Evolutionary conservation across 2,797 vertebrate species (phyloP), one percentile per base, ranked within the genome.

Genomic region (Nothura maculosa): DNA sequence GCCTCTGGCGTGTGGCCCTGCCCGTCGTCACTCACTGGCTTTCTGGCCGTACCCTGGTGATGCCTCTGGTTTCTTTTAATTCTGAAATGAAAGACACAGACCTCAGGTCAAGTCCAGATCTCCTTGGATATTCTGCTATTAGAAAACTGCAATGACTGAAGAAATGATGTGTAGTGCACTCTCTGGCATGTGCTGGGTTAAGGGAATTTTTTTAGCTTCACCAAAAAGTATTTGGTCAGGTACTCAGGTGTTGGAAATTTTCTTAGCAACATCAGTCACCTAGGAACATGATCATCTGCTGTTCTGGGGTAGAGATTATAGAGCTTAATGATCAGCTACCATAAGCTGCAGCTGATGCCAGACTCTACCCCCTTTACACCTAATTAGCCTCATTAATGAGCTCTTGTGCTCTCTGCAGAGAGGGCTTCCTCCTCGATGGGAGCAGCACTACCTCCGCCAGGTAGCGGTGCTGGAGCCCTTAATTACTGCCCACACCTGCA

Each of bases 371-470:
- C 98, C 98, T 98, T 99, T 99, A 98, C 98, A 99, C 98, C 98
- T 99, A 99, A 99, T 99, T 99, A 99, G 98, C 98, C 98, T 98
- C 93, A 98, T 98, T 99, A 99, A 98, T 97, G 96, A 98, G 97
- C 98, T 98, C 97, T 97, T 98, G 97, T 98, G 98, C 98, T 98
- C 98, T 98, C 98, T 97, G 80, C 94, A 96, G 98, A 98, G 98
- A 98, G 98, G 97, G 86, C 96, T 92, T 97, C 96, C 97, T 98
- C 98, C 97, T 97, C 95, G 98, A 99, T 97, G 96, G 94, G 95
- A 98, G 97, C 98, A 98, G 98, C 98, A 98, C 98, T 98, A 98
- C 98, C 97, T 97, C 96, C 97, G 97, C 96, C 98, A 99, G 98
- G 98, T 99, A 98, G 98, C 97, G 97, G 97, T 97, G 97, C 97